phyloP scores from a whole-genome alignment of 37 sponge, comb jelly and placozoan species.

The Diacarnus erythraeanus region DNA sequence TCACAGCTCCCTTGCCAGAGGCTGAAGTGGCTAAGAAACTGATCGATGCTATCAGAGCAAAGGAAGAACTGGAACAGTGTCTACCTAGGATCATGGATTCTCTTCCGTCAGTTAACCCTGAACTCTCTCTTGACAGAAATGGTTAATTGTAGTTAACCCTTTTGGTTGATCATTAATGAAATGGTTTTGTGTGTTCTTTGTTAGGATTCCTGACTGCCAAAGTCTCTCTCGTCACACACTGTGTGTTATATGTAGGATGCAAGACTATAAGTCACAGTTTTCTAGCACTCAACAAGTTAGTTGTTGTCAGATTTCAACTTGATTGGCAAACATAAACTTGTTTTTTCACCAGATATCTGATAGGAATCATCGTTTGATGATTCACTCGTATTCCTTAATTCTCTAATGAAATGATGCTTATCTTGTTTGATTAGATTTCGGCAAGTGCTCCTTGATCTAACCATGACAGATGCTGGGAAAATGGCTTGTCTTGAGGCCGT shows the following conservation, averaged over 20 bases:
- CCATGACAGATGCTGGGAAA: slow-evolving; percentile 42
- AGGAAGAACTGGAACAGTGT: slow-evolving; percentile 31
- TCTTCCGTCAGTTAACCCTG: slow-evolving; percentile 23
- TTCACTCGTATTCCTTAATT: too few relatives aligned
- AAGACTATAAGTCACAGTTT: slow-evolving; percentile 90
- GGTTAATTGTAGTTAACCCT: too few relatives aligned
- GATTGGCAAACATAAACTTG: background rate
- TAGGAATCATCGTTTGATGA: background rate
- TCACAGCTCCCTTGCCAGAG: slow-evolving; percentile 23
- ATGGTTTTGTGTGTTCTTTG: too few relatives aligned
- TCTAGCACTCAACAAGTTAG: slow-evolving; percentile 77
- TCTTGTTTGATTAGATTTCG: slow-evolving; percentile 44
- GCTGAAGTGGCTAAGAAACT: slow-evolving; percentile 35
- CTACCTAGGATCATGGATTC: slow-evolving; percentile 22
- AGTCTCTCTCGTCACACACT: slow-evolving; percentile 80
- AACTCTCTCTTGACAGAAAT: slow-evolving; percentile 22
- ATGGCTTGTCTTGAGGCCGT: slow-evolving; percentile 54
- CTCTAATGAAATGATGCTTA: background rate
- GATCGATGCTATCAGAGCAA: slow-evolving; percentile 48
- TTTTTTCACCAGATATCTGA: too few relatives aligned
- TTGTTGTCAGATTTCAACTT: background rate
- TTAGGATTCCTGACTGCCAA: slow-evolving; percentile 53
- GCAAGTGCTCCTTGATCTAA: slow-evolving; percentile 62
- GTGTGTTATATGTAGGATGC: slow-evolving; percentile 76
- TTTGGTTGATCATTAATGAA: too few relatives aligned